Base-by-base conservation (phyloP, 64 coral and sea anemone genomes). In the Stichodactyla mertensii region DNA sequence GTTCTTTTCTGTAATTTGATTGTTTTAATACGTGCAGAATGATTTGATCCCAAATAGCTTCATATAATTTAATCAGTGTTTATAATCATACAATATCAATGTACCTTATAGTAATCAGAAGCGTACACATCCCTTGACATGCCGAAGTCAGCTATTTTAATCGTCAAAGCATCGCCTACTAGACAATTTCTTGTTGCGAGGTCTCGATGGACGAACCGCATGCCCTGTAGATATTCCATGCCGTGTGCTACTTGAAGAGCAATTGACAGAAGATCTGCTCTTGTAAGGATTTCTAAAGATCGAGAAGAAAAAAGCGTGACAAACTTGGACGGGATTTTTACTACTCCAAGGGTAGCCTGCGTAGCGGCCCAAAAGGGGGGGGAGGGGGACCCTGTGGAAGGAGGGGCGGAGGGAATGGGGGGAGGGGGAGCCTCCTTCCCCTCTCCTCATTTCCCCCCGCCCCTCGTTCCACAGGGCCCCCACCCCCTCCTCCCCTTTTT, bases 91-190 rank as follows among this genome's bases (percentile, higher is more conserved):
- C 6, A 78, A 51, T 62, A 70, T 26, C 69, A 74, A 28, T 16
- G 52, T 62, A 98, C 97, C 88, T 99, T 93, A 55, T 99, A 99
- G 26, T 99, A 99, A 77, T 95, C 93, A 6, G 93, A 95, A 56
- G 97, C 93, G 79, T 99, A 99, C 6, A 99, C 89, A 14, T 99
- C 97, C n/a, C 97, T 85, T 51, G 97, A 99, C 97, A 99, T 95
- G 22, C 97, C 97, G 84, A 99, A 99, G 69, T 99, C 97, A 16
- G 97, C 88, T 64, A 99, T 99, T 64, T 99, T 99, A 0, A 99
- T 86, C 31, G 86, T 57, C 56, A 99, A 78, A 8, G 86, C 90
- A 1, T 94, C 84, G 10, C 89, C 85, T 4, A 99, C 93, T 36
- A 99, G 77, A 51, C 93, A 92, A n/a, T 99, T 99, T 26, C 97